phyloP scores from a whole-genome alignment of 1,140 invertebrate genomes.

The Meloidogyne floridensis region DNA sequence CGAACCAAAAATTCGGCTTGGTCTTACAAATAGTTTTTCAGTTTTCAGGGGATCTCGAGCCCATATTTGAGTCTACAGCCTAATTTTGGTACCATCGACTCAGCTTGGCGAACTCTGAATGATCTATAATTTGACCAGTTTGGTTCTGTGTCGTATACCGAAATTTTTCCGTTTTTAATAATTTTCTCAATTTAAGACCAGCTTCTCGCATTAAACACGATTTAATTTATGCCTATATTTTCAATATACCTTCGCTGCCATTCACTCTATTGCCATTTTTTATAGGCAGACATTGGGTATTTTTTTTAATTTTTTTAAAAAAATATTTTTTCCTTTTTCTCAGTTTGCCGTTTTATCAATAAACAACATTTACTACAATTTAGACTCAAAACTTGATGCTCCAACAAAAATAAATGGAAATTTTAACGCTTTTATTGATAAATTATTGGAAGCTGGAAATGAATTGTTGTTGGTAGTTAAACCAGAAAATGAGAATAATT shows the following conservation, averaged over 20 bases:
- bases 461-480: conserved; percentile 30
- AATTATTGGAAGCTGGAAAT: conserved; percentile 37
- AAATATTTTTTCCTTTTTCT: conserved; percentile 20
- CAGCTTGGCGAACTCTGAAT: no score
- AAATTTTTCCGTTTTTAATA: neutral
- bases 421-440: conserved; percentile 39
- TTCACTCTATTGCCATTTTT: conserved; percentile 41
- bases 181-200: conserved; percentile 34
- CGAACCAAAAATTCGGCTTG: no score
- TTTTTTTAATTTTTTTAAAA: conserved; percentile 4
- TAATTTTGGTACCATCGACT: no score
- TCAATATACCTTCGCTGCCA: conserved; percentile 48
- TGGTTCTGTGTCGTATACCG: no score
- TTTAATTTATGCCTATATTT: conserved; percentile 40
- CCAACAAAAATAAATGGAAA: conserved; percentile 41
- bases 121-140: no score
- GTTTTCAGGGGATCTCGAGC: no score
- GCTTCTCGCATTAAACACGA: conserved; percentile 42
- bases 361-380: conserved; percentile 43
- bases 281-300: conserved; percentile 55
- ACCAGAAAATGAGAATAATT: conserved; percentile 35
- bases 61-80: no score
- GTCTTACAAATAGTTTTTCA: no score
- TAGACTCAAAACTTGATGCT: conserved; percentile 47
- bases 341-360: conserved; percentile 49